Base-by-base conservation (phyloP, 1,140 invertebrate genomes). In the Ylistrum balloti region DNA sequence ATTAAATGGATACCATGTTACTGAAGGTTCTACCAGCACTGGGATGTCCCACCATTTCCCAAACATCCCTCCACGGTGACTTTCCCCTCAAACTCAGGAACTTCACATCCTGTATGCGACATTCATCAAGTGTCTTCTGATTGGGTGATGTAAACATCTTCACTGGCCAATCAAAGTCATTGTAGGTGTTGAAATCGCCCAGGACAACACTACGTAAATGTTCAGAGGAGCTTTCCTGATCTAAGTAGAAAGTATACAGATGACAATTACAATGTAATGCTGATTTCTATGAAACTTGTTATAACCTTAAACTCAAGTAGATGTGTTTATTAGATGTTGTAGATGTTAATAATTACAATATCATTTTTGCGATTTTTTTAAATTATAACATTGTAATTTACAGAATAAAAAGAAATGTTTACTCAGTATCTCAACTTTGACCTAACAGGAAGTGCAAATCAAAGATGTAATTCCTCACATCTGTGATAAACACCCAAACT, bases 161-260 rank as follows among this genome's bases (percentile, higher is more conserved):
- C 20, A 95, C 45, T 35, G 95, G 94, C 88, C 88, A 90, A 33
- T 93, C 91, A 90, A 93, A 95, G 87, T 95, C 94, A 74, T 88
- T 90, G 88, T 95, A 95, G 22, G 93, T 93, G 85, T 95, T 95
- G 86, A 95, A 94, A 91, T 95, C 95, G 20, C 95, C 95, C 9
- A 95, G 86, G 33, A 95, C 86, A 15, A 95, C 86, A 22, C 56
- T 74, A 22, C 56, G 56, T 74, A 74, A 74, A 7, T 74, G 56
- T 28, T 74, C 56, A 74, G 56, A n/a, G 5, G 56, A 74, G 5
- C 56, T 74, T 74, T 74, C 56, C n/a, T 74, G 56, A 74, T 74
- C 56, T 74, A 11, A n/a, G 9, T 74, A 28, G 2, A 74, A 74
- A 5, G 28, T n/a, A 74, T 38, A 38, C 35, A 5, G 13, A 38